Percentiles rank a stretch among this genome's conserved stretches.
phyloP scores from a whole-genome alignment of 2,797 vertebrate species.

The Sternarchorhynchus goeldii region DNA sequence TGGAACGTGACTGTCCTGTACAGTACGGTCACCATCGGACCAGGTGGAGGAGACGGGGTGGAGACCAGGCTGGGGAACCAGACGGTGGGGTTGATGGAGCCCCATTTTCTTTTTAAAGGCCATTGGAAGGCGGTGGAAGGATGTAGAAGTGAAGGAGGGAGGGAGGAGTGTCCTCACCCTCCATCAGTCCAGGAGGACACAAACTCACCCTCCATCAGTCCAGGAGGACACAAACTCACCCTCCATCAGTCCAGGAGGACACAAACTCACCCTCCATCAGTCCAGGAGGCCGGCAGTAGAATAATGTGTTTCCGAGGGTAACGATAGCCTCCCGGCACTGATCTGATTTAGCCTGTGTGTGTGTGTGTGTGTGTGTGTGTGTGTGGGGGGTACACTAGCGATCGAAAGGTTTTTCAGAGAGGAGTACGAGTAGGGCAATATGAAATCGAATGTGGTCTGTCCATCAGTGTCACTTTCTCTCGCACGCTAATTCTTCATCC shows the following conservation, averaged over 20 bases:
- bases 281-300: constrained; percentile 33
- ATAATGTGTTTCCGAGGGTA: constrained; percentile 46
- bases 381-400: neutral
- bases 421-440: constrained; percentile 21
- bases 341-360: constrained; percentile 27
- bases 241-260: neutral
- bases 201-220: constrained; percentile 51
- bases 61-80: constrained; percentile 38
- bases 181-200: constrained; percentile 5
- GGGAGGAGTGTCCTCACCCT: neutral
- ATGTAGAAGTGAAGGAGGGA: constrained; percentile 24
- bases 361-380: constrained; percentile 12
- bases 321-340: constrained; percentile 41
- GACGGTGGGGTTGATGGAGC: constrained; percentile 60
- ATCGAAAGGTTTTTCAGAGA: constrained; percentile 19
- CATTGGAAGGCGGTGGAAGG: constrained; percentile 35
- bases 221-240: too few relatives aligned
- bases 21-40: constrained; percentile 43
- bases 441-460: neutral
- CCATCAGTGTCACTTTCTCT: constrained; percentile 18
- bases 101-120: constrained; percentile 60
- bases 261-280: constrained; percentile 50
- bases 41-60: constrained; percentile 39
- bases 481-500: neutral
- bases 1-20: constrained; percentile 1